Base-by-base conservation (phyloP, 2,888 invertebrate genomes). In the Proisotoma minuta region DNA sequence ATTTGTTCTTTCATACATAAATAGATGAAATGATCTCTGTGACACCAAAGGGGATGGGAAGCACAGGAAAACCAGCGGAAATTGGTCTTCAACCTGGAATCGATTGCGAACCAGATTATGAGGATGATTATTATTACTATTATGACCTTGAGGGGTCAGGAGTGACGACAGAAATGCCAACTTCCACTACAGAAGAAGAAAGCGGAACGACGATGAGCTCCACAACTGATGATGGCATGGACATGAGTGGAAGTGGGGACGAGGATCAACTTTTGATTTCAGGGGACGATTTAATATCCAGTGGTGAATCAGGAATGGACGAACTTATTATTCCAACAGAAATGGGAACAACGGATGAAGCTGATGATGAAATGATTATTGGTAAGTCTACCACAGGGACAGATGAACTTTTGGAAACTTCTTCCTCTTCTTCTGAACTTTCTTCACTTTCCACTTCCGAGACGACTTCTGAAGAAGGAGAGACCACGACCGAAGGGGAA, bases 111-210 rank as follows among this genome's bases (percentile, higher is more conserved):
- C 49, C 28, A 15, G 49, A 57, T 20, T 40, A 26, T 29, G 26
- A 56, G 47, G 56, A 50, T 27, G 52, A 53, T 54, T 58, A 39
- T 51, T 61, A 15, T n/a, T 47, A 34, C n/a, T 48, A 47, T 15
- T 29, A 63, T 18, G 49, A 34, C n/a, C 18, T 22, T 47, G 49
- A 1, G 54, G 53, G 1, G 49, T 61, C 20, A 27, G 15, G 39
- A 24, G 40, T 34, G 15, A 34, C 34, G 34, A 15, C 8, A 15
- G 34, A 15, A 34, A 34, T 34, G 34, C 8, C 8, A 15, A 15
- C 8, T 10, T 34, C 34, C 34, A 49, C 52, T 3, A 34, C 62
- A 26, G 20, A 3, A 3, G 58, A 58, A 23, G 40, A 22, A 10
- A 50, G 27, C 3, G 34, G 53, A n/a, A 18, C 29, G 0, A 39